These are phyloP conservation scores for Clostera curtula DNA, from an alignment of 2,888 invertebrate species.

Conservation along the genomic window DNA sequence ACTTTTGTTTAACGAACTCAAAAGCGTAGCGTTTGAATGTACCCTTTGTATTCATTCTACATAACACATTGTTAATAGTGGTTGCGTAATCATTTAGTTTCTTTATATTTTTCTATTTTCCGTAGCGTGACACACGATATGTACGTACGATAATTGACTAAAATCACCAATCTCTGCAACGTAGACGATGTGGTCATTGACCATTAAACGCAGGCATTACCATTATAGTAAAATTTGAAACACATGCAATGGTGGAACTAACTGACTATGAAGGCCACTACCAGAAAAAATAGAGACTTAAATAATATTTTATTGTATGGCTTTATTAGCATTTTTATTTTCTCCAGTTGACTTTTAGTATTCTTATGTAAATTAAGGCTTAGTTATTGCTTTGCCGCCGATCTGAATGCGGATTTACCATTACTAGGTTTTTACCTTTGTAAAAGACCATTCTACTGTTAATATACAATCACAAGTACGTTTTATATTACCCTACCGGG, in stretches of 20 bases:
- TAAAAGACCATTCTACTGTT: no score
- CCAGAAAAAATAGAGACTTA: no score
- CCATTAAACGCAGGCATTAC: conserved; percentile 20
- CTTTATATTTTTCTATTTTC: conserved; percentile 38
- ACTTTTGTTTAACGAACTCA: conserved; percentile 34
- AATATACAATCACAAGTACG: conserved; percentile 7
- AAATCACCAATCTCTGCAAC: conserved; percentile 16
- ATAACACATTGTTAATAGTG: conserved; percentile 25
- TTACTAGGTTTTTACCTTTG: no score
- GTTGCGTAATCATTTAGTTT: conserved; percentile 37
- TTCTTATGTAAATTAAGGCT: no score
- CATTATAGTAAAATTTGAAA: conserved; percentile 23
- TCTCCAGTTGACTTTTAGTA: no score
- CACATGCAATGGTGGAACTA: conserved; percentile 2
- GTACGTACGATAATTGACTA: conserved; percentile 22
- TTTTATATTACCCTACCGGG: conserved; percentile 8
- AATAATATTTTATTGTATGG: no score
- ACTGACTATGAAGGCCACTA: conserved; percentile 22
- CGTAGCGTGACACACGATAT: conserved; percentile 44
- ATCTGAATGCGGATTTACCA: no score
- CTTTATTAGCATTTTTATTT: no score
- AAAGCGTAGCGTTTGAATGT: conserved; percentile 23
- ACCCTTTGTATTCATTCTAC: conserved; percentile 24
- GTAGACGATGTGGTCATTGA: conserved; percentile 22
- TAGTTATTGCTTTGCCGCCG: no score